Evolutionary conservation across 2,888 invertebrate species (phyloP).

Genomic region (Dione vanillae): DNA sequence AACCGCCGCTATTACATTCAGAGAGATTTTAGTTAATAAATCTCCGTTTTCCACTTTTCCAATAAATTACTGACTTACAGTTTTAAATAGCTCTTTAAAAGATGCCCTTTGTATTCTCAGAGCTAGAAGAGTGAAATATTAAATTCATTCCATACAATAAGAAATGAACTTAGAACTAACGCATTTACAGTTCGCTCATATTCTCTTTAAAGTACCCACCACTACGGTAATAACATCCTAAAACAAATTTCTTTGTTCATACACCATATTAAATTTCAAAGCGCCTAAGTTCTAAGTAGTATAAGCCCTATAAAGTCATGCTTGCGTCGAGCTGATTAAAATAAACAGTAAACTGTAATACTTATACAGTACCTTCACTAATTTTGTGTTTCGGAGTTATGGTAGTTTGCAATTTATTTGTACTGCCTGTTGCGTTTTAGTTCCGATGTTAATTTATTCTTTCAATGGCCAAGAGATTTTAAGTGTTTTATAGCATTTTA

Average conservation of each 20-base stretch:
- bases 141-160: no score
- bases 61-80: no score
- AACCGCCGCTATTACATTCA: no score
- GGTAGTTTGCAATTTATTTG: not conserved
- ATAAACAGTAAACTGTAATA: slow-evolving; percentile 5
- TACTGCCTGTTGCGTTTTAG: not conserved
- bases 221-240: not conserved
- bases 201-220: not conserved
- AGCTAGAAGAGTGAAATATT: no score
- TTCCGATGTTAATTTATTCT: no score
- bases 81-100: no score
- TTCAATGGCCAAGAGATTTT: no score
- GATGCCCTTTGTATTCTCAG: no score
- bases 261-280: slow-evolving; percentile 10
- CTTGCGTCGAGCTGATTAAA: not conserved
- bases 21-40: no score
- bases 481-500: no score
- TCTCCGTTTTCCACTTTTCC: no score
- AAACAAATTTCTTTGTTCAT: not conserved
- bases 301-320: slow-evolving; percentile 7
- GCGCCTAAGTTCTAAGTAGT: slow-evolving; percentile 1
- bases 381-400: slow-evolving; percentile 2
- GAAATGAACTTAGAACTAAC: not conserved
- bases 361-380: not conserved
- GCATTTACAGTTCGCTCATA: not conserved